Evolutionary conservation across 1,140 invertebrate species (phyloP).

Genomic region (Drosophila novamexicana): DNA sequence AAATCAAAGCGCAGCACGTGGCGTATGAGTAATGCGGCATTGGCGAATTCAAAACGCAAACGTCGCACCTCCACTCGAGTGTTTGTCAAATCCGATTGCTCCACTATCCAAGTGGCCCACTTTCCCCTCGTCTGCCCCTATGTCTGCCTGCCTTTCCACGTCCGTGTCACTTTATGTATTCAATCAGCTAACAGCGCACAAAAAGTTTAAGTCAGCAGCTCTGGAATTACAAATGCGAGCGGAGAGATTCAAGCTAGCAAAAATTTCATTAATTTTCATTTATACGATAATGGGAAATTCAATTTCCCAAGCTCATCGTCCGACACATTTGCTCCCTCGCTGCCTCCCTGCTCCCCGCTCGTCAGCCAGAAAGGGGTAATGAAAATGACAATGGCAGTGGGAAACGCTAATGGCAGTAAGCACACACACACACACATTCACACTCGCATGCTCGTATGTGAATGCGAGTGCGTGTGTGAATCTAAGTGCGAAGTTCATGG

Average conservation of each 20-base stretch:
- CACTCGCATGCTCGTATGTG: slow-evolving; percentile 16
- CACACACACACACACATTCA: slow-evolving; percentile 44
- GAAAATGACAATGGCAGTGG: slow-evolving; percentile 41
- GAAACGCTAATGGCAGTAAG: slow-evolving; percentile 71
- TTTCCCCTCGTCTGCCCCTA: background rate
- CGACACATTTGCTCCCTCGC: slow-evolving; percentile 27
- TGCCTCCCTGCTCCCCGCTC: background rate
- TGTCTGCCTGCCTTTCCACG: slow-evolving; percentile 1
- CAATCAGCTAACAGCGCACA: slow-evolving; percentile 54
- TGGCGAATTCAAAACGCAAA: slow-evolving; percentile 43
- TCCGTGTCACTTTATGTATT: slow-evolving; percentile 45
- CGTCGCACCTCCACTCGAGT: slow-evolving; percentile 13
- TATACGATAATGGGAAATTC: slow-evolving; percentile 68
- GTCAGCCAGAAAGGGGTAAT: slow-evolving; percentile 38
- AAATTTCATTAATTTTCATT: slow-evolving; percentile 70
- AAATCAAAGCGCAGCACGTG: slow-evolving; percentile 60
- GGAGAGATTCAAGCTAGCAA: slow-evolving; percentile 33
- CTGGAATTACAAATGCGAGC: slow-evolving; percentile 45
- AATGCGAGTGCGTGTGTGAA: slow-evolving; percentile 2
- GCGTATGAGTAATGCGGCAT: slow-evolving; percentile 63
- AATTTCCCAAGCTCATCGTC: slow-evolving; percentile 59
- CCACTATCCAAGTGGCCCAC: slow-evolving; percentile 1
- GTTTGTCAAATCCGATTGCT: background rate
- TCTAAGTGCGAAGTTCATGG: slow-evolving; percentile 21
- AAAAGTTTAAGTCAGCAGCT: slow-evolving; percentile 29